phyloP scores from a whole-genome alignment of 2,888 invertebrate species.

The Macrophya annulata region DNA sequence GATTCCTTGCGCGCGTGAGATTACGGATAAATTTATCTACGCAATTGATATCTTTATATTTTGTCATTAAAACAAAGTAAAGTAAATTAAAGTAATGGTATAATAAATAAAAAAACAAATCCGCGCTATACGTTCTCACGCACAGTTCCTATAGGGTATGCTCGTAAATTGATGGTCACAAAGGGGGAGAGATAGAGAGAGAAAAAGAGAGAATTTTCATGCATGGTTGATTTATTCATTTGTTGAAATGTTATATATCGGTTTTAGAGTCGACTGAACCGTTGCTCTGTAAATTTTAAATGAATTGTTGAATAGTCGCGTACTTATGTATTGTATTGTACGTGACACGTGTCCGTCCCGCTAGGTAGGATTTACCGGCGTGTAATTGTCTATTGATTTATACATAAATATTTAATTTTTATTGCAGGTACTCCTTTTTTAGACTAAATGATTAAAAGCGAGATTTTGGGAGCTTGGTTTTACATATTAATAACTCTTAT shows the following conservation, averaged over 20 bases:
- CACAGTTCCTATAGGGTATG: conserved; percentile 54
- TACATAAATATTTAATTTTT: neutral
- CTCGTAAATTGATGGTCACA: conserved; percentile 35
- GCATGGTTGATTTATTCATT: conserved; percentile 15
- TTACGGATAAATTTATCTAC: neutral
- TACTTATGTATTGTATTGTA: conserved; percentile 1
- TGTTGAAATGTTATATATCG: conserved; percentile 40
- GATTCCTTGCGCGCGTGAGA: conserved; percentile 41
- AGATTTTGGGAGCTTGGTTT: conserved; percentile 5
- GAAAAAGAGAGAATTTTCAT: neutral
- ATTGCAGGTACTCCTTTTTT: conserved; percentile 41
- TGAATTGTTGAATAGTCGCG: conserved; percentile 40
- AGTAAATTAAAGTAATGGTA: neutral
- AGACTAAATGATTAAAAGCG: neutral
- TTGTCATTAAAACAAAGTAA: conserved; percentile 4
- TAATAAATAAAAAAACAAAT: neutral
- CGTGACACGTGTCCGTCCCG: conserved; percentile 48
- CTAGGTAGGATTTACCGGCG: conserved; percentile 51
- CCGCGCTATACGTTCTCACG: conserved; percentile 32
- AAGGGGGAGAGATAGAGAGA: neutral
- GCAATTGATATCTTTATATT: conserved; percentile 31
- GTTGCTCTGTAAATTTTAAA: conserved; percentile 42
- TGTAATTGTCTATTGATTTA: conserved; percentile 15
- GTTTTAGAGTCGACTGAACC: conserved; percentile 12
- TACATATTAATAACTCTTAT: conserved; percentile 12